Conservation (phyloP, 2,888 invertebrate species). For the Athrips mouffetella region DNA sequence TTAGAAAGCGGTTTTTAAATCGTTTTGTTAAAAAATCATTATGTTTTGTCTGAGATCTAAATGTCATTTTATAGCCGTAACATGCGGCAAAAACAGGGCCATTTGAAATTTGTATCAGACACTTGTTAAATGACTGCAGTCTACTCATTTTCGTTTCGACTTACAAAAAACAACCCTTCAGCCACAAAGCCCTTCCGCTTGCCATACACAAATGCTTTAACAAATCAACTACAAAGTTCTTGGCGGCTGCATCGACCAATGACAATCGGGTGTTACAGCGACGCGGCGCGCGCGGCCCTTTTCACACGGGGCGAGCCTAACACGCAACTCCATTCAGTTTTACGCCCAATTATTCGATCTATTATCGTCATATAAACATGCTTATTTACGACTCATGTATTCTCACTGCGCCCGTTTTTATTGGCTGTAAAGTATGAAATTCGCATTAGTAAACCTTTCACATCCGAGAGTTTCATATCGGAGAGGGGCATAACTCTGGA, state of each 20-base stretch:
- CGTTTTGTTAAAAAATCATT: no score
- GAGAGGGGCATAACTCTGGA: constrained; percentile 58
- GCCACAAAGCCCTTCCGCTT: constrained; percentile 27
- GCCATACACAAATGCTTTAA: constrained; percentile 25
- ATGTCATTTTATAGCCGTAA: no score
- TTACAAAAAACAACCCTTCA: constrained; percentile 9
- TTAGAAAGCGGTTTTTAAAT: no score
- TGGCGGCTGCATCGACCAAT: constrained; percentile 42
- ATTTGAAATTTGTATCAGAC: no score
- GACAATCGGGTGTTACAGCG: constrained; percentile 30
- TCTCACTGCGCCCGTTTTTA: constrained; percentile 58
- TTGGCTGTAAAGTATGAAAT: constrained; percentile 71
- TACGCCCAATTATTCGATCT: constrained; percentile 68
- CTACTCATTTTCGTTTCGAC: not conserved
- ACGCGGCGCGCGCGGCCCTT: constrained; percentile 31
- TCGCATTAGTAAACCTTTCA: constrained; percentile 70
- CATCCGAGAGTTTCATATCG: constrained; percentile 57
- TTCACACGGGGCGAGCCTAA: constrained; percentile 36
- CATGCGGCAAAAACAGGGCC: no score
- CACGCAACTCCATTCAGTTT: constrained; percentile 48
- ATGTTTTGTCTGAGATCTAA: no score
- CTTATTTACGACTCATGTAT: constrained; percentile 62
- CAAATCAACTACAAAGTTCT: constrained; percentile 45
- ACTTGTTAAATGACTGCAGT: not conserved
- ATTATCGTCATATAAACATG: constrained; percentile 62